Evolutionary conservation across 2,888 invertebrate genomes (phyloP).

Genomic region (Clunio marinus): DNA sequence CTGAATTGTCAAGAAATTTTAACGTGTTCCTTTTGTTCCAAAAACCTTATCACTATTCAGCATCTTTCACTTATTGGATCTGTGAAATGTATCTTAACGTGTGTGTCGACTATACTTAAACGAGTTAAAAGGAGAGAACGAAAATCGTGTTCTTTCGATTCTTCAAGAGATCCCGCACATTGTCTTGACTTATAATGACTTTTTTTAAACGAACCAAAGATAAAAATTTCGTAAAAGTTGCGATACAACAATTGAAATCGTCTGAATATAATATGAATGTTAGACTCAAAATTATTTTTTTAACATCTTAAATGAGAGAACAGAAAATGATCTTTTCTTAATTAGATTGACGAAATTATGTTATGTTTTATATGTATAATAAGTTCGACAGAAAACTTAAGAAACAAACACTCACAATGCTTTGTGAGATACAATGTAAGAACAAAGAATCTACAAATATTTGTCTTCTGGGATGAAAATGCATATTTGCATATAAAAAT

Average conservation of each 20-base stretch:
- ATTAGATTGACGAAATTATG: conserved; percentile 38
- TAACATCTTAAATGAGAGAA: neutral
- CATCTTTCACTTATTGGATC: neutral
- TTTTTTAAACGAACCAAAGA: conserved; percentile 26
- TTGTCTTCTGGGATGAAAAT: too few relatives aligned
- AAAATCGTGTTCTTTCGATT: conserved; percentile 34
- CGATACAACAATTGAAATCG: conserved; percentile 31
- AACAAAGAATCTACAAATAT: conserved; percentile 31
- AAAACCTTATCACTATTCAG: conserved; percentile 33
- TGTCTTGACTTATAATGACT: conserved; percentile 37
- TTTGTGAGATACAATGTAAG: conserved; percentile 25
- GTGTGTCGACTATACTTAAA: conserved; percentile 19
- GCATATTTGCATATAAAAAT: too few relatives aligned
- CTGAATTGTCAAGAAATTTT: too few relatives aligned
- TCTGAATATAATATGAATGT: conserved; percentile 28
- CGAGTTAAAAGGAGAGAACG: conserved; percentile 37
- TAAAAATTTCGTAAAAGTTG: conserved; percentile 31
- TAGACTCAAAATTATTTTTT: conserved; percentile 16
- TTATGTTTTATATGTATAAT: too few relatives aligned
- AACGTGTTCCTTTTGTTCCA: neutral
- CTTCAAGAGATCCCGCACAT: conserved; percentile 35
- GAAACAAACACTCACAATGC: too few relatives aligned
- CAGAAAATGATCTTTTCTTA: neutral
- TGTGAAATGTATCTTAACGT: neutral
- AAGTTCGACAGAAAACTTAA: too few relatives aligned